Conservation (phyloP, 2,888 invertebrate species). For the Carpatolechia fugitivella region DNA sequence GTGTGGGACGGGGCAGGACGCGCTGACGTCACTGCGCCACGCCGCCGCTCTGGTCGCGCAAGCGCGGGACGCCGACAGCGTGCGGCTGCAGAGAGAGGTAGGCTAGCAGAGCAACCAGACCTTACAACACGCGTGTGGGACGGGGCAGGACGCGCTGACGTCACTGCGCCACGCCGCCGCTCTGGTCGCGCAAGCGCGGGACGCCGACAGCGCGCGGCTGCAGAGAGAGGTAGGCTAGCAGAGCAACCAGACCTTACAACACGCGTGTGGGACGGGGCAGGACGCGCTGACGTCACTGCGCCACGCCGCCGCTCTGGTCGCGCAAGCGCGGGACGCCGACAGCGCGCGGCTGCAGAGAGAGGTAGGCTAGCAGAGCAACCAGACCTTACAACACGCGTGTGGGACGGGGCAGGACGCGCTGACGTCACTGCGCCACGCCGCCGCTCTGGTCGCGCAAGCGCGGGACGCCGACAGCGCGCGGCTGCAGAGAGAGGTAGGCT, state of each 20-base stretch:
- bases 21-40: slow-evolving; percentile 78
- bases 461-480: slow-evolving; percentile 75
- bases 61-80: slow-evolving; percentile 78
- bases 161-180: slow-evolving; percentile 81
- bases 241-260: too few relatives aligned
- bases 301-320: slow-evolving; percentile 81
- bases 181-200: slow-evolving; percentile 81
- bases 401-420: slow-evolving; percentile 80
- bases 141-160: slow-evolving; percentile 77
- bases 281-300: slow-evolving; percentile 77
- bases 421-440: slow-evolving; percentile 78
- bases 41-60: slow-evolving; percentile 82
- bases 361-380: slow-evolving; percentile 38
- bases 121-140: too few relatives aligned
- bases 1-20: slow-evolving; percentile 79
- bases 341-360: slow-evolving; percentile 55
- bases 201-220: slow-evolving; percentile 68
- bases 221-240: slow-evolving; percentile 50
- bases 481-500: slow-evolving; percentile 57
- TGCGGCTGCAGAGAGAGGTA: slow-evolving; percentile 61
- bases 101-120: not conserved
- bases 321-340: slow-evolving; percentile 81
- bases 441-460: slow-evolving; percentile 81
- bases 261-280: slow-evolving; percentile 78
- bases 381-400: too few relatives aligned